phyloP scores from a whole-genome alignment of 2,113 vertebrate species.

The Zosterops pallidus region DNA sequence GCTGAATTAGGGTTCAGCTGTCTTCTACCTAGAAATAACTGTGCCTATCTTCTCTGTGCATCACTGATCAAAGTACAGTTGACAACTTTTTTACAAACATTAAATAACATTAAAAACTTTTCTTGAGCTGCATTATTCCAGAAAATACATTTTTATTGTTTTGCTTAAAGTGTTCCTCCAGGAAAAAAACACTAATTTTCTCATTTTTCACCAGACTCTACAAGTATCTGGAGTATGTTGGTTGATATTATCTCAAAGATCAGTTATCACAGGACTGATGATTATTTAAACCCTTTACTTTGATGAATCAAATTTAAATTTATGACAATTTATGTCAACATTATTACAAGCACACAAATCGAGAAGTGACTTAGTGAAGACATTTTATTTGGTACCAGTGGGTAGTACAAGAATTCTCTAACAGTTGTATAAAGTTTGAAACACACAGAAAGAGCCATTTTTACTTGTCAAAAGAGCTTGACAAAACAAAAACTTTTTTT shows the following conservation, averaged over 20 bases:
- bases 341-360: not conserved
- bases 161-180: not conserved
- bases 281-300: not conserved
- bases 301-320: not conserved
- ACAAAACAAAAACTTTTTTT: not conserved
- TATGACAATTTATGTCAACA: not conserved
- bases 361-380: not conserved
- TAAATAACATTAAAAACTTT: not conserved
- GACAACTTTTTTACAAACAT: not conserved
- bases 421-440: not conserved
- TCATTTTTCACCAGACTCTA: not conserved
- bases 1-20: not conserved
- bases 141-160: not conserved
- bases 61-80: not conserved
- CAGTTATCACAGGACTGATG: not conserved
- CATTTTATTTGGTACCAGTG: not conserved
- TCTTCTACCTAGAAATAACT: not conserved
- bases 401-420: not conserved
- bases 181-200: not conserved
- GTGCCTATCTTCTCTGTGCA: not conserved
- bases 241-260: not conserved
- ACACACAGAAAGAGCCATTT: not conserved
- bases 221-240: not conserved
- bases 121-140: not conserved
- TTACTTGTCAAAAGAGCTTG: not conserved